Evolutionary conservation across 2,797 vertebrate species (phyloP), one percentile per base, ranked within the genome.

Genomic region (Remorina albescens): DNA sequence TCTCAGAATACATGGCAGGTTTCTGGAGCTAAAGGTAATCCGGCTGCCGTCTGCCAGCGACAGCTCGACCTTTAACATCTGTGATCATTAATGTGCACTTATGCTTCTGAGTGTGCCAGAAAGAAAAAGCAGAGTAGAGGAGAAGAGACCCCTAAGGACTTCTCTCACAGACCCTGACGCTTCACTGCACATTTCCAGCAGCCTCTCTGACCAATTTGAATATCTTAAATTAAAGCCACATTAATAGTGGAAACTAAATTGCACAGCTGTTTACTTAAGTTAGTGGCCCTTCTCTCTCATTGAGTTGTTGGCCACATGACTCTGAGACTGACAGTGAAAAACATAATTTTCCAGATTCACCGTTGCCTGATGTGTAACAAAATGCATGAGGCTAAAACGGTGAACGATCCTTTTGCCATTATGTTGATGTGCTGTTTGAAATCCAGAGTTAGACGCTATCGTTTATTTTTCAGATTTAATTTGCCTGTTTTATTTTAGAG

Each of bases 1-100:
- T n/a, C 28, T 41, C 19, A 16, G 41, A 26, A 49, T 26, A 57
- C 13, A 19, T 8, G 15, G 7, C 25, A 62, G 41, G 32, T 61
- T 76, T 67, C 37, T 50, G 32, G 23, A 62, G 60, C 54, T 23
- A n/a, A n/a, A 57, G 37, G 42, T 67, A 30, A 83, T 67, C 64
- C 21, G 34, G 36, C 46, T 26, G 28, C 70, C 63, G 59, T 67
- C 54, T 59, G 71, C 42, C 26, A 19, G 65, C 51, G 55, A 56
- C 67, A 62, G 28, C 59, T 81, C 71, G 69, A 32, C 62, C 39
- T 75, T 78, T 57, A 59, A 76, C 67, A 60, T 62, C 39, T 68
- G 61, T 70, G 54, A 73, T 86, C 72, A 74, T 85, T 81, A 85
- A 82, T 84, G 80, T 77, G 64, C 78, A 54, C 58, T 82, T 58